Conservation (phyloP, 2,888 invertebrate species). For the Choreutis nemorana region DNA sequence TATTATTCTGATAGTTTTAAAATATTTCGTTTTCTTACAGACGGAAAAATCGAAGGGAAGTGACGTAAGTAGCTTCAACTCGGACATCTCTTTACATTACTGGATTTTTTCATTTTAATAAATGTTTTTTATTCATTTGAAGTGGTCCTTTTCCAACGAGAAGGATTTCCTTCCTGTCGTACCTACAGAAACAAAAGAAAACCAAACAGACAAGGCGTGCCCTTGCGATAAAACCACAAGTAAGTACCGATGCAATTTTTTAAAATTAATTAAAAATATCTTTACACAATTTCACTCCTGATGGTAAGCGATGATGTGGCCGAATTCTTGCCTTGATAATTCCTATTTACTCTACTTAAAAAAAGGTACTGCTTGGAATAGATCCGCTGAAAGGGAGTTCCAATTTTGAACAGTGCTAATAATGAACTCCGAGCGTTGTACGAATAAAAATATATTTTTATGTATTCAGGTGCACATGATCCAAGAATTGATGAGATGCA, state of each 20-base stretch:
- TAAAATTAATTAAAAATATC: constrained; percentile 1
- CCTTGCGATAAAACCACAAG: constrained; percentile 24
- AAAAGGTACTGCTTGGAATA: too few species aligned
- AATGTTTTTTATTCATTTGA: not conserved
- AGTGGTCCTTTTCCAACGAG: constrained; percentile 16
- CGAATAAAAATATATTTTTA: constrained; percentile 1
- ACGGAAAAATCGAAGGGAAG: constrained; percentile 9
- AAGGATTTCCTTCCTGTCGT: constrained; percentile 1
- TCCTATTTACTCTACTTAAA: not conserved
- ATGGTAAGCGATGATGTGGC: not conserved
- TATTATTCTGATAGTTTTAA: not conserved
- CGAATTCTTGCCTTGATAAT: not conserved
- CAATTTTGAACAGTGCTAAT: not conserved
- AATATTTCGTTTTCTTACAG: constrained; percentile 7
- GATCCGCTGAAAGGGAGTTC: too few species aligned
- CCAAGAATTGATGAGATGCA: constrained; percentile 42
- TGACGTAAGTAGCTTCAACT: constrained; percentile 8
- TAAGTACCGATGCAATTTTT: constrained; percentile 15
- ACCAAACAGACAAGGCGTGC: constrained; percentile 16
- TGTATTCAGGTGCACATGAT: constrained; percentile 30
- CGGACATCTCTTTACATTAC: not conserved
- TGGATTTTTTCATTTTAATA: not conserved
- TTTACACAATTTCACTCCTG: too few species aligned
- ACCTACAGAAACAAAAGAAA: constrained; percentile 22
- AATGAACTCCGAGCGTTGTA: not conserved